A percentile compares a stretch with the other conserved stretches of the same genome.
These are phyloP conservation scores for Neostethus bicornis DNA, from an alignment of 2,797 vertebrate species.

Conservation along the genomic window DNA sequence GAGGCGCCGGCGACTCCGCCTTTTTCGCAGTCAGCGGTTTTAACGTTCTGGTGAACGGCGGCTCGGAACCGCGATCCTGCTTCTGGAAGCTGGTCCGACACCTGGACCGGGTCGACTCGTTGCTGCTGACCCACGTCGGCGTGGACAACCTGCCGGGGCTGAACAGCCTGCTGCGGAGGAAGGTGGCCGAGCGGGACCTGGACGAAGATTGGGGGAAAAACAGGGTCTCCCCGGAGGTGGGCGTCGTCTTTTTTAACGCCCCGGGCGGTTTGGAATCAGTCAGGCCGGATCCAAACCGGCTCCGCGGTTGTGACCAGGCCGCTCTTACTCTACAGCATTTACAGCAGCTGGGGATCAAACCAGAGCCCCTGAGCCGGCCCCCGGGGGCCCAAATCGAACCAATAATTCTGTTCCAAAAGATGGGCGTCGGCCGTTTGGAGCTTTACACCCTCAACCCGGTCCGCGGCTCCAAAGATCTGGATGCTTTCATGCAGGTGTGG, in stretches of 20 bases:
- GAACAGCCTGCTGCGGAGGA: constrained; percentile 90
- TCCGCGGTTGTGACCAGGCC: constrained; percentile 85
- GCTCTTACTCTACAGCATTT: constrained; percentile 80
- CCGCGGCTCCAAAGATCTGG: constrained; percentile 82
- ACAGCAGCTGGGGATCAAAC: constrained; percentile 79
- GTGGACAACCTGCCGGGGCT: constrained; percentile 90
- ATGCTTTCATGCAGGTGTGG: constrained; percentile 83
- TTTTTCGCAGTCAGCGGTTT: constrained; percentile 95
- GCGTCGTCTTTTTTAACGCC: constrained; percentile 90
- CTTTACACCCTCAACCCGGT: constrained; percentile 91
- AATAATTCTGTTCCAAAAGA: constrained; percentile 90
- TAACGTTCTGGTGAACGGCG: constrained; percentile 91
- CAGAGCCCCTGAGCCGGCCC: constrained; percentile 77
- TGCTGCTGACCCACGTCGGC: constrained; percentile 89
- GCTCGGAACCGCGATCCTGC: constrained; percentile 88
- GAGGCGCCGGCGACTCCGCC: constrained; percentile 88
- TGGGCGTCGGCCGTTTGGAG: constrained; percentile 94
- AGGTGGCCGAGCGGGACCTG: constrained; percentile 85
- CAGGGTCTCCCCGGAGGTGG: constrained; percentile 89
- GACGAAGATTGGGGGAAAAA: constrained; percentile 83
- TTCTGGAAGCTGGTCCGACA: constrained; percentile 97
- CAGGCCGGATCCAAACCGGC: constrained; percentile 64
- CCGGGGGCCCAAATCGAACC: constrained; percentile 76
- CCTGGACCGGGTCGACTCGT: constrained; percentile 90
- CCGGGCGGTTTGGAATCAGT: constrained; percentile 67